phyloP scores from a whole-genome alignment of 2,888 invertebrate species.

The Noctua comes region DNA sequence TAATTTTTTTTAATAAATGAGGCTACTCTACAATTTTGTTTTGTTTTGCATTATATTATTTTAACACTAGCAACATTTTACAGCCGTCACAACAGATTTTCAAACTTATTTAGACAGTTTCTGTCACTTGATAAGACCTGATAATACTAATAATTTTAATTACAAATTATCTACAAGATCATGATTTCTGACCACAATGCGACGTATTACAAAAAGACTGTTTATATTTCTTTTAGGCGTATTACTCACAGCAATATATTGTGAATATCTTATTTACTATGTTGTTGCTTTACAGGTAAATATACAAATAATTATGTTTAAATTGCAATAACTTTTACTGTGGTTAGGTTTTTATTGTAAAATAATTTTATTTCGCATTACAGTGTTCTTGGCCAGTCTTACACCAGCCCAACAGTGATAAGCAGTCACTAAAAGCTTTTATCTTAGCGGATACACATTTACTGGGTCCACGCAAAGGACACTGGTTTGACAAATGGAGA shows the following conservation, averaged over 20 bases:
- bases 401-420: slow-evolving; percentile 68
- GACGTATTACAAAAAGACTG: slow-evolving; percentile 77
- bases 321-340: neutral
- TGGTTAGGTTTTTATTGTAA: neutral
- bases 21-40: slow-evolving; percentile 26
- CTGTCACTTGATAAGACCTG: slow-evolving; percentile 37
- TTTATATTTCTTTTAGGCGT: slow-evolving; percentile 74
- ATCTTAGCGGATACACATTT: slow-evolving; percentile 98
- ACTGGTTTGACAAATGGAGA: slow-evolving; percentile 98
- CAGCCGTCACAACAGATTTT: slow-evolving; percentile 23
- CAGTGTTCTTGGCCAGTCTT: slow-evolving; percentile 94
- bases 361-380: slow-evolving; percentile 23
- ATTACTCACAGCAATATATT: slow-evolving; percentile 76
- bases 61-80: slow-evolving; percentile 23
- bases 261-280: slow-evolving; percentile 84
- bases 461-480: slow-evolving; percentile 95
- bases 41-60: slow-evolving; percentile 15
- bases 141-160: neutral
- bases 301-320: neutral
- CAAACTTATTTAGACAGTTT: slow-evolving; percentile 5
- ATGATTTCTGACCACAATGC: slow-evolving; percentile 69
- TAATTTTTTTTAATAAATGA: slow-evolving; percentile 41
- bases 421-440: slow-evolving; percentile 92
- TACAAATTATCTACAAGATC: slow-evolving; percentile 16
- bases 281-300: slow-evolving; percentile 81